Evolutionary conservation across 2,113 vertebrate genomes (phyloP).

Genomic region (Ifrita kowaldi): DNA sequence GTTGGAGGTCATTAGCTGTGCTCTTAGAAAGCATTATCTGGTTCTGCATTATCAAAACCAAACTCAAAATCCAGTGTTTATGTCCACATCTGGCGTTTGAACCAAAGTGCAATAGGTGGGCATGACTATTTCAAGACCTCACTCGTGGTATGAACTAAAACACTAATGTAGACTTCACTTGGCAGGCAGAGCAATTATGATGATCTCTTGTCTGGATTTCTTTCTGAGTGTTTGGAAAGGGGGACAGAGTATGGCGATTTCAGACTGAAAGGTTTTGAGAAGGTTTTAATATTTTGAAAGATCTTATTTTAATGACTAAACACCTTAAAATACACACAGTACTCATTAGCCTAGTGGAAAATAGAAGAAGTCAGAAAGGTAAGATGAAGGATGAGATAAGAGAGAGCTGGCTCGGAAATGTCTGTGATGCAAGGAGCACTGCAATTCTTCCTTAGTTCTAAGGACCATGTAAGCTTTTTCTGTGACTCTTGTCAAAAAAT

Average conservation of each 20-base stretch:
- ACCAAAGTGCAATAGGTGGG: background rate
- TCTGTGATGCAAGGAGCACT: background rate
- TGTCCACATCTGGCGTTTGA: background rate
- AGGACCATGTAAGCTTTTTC: background rate
- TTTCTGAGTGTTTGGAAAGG: background rate
- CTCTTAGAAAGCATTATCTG: background rate
- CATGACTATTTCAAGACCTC: background rate
- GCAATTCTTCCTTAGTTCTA: background rate
- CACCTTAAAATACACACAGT: background rate
- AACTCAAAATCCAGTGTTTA: background rate
- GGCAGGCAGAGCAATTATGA: background rate
- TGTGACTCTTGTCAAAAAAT: background rate
- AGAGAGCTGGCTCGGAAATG: background rate
- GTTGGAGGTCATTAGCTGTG: background rate
- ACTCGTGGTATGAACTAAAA: background rate
- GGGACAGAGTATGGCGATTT: background rate
- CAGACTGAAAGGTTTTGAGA: background rate
- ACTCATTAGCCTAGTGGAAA: background rate
- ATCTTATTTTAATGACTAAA: background rate
- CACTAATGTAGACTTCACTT: accelerated
- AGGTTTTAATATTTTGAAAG: background rate
- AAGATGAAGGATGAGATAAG: background rate
- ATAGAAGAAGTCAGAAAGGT: background rate
- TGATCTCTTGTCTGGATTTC: background rate
- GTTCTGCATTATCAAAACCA: background rate